Percentiles rank a stretch among this genome's conserved stretches.
Evolutionary conservation across 1,140 invertebrate genomes (phyloP).

Genomic region (Oreohelix idahoensis): DNA sequence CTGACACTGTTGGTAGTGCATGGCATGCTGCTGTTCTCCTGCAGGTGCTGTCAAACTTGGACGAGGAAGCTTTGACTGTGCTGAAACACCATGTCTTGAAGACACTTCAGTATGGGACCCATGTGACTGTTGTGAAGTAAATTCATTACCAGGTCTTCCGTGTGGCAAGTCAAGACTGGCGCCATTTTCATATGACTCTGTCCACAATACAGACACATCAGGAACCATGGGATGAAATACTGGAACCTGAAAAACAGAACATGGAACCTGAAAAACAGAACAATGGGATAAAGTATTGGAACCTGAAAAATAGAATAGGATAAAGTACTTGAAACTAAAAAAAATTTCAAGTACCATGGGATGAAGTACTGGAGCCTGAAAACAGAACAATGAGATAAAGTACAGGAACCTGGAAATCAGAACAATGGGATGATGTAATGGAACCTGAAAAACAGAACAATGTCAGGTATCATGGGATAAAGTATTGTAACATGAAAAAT

Average conservation of each 20-base stretch:
- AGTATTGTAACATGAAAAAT: too few species aligned
- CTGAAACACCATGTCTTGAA: constrained; percentile 34
- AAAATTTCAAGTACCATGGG: too few species aligned
- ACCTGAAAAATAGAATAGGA: constrained; percentile 48
- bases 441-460: too few species aligned
- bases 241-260: constrained; percentile 50
- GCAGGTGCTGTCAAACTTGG: constrained; percentile 29
- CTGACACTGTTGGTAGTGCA: not conserved
- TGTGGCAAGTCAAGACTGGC: not conserved
- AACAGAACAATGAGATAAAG: too few species aligned
- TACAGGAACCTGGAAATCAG: too few species aligned
- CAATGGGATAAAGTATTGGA: too few species aligned
- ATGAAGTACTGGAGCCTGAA: too few species aligned
- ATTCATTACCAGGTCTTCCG: not conserved
- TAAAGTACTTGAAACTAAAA: too few species aligned
- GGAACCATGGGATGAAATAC: constrained; percentile 61
- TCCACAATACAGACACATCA: constrained; percentile 66
- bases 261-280: too few species aligned
- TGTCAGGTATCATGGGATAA: too few species aligned
- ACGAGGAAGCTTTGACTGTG: not conserved
- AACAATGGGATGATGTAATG: too few species aligned
- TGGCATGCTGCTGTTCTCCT: not conserved
- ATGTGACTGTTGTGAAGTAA: constrained; percentile 36
- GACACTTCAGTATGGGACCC: not conserved
- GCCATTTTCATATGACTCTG: constrained; percentile 43